These are phyloP conservation scores for Maccullochella peelii DNA, from an alignment of 2,113 vertebrate species.

Conservation along the genomic window DNA sequence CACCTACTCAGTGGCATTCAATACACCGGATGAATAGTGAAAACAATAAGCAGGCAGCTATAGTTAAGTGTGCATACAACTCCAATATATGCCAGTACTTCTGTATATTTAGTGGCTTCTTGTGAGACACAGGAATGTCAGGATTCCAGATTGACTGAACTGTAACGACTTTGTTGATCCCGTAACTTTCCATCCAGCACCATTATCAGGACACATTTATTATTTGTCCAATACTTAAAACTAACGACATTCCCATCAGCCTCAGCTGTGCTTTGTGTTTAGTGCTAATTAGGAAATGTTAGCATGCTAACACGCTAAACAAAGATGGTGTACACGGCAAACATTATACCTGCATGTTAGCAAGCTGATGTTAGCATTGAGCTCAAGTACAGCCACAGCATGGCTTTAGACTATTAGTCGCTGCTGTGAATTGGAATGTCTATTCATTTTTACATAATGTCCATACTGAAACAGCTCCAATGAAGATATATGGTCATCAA, in stretches of 20 bases:
- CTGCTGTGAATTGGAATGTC: neutral
- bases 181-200: neutral
- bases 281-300: neutral
- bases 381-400: neutral
- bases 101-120: neutral
- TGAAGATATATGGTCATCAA: neutral
- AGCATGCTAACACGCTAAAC: neutral
- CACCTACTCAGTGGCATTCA: neutral
- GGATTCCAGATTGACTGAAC: neutral
- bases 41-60: neutral
- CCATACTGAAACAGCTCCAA: neutral
- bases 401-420: neutral
- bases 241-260: neutral
- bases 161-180: neutral
- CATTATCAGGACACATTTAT: neutral
- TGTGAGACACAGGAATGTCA: neutral
- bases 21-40: neutral
- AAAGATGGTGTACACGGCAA: neutral
- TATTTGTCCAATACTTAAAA: neutral
- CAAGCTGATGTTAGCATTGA: neutral
- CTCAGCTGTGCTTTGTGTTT: neutral
- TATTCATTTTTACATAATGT: neutral
- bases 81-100: neutral
- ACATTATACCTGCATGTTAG: neutral
- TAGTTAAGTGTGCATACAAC: neutral